phyloP scores from a whole-genome alignment of 1,140 invertebrate species.

The Oncopeltus fasciatus region DNA sequence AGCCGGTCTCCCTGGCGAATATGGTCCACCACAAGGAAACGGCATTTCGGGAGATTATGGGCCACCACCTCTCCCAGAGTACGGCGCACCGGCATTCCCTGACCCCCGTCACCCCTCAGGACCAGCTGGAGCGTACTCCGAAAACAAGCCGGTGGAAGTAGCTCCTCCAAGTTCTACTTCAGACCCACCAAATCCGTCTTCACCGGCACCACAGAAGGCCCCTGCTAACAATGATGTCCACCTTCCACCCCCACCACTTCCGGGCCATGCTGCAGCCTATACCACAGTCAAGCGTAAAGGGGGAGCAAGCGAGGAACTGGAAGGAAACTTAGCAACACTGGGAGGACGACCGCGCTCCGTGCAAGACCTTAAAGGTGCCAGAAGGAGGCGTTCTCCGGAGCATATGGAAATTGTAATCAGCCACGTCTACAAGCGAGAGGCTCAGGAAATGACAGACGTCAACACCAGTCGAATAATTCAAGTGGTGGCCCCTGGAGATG shows the following conservation, averaged over 20 bases:
- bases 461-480: conserved; percentile 80
- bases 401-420: conserved; percentile 37
- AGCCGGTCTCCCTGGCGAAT: conserved; percentile 14
- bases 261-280: conserved; percentile 52
- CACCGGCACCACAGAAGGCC: conserved; percentile 42
- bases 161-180: conserved; percentile 48
- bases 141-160: conserved; percentile 62
- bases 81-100: conserved; percentile 25
- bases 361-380: conserved; percentile 50
- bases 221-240: conserved; percentile 43
- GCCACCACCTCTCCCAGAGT: conserved; percentile 36
- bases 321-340: conserved; percentile 56
- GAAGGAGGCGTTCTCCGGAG: conserved; percentile 44
- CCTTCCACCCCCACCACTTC: conserved; percentile 62
- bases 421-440: conserved; percentile 67
- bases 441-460: conserved; percentile 86
- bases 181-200: conserved; percentile 32
- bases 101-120: conserved; percentile 70
- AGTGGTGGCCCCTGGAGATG: conserved; percentile 83
- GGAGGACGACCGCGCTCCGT: conserved; percentile 73
- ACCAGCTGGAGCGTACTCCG: conserved; percentile 62
- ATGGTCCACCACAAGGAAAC: conserved; percentile 19
- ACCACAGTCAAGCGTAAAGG: conserved; percentile 73
- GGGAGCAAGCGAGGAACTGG: conserved; percentile 44
- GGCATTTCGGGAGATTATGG: conserved; percentile 47